phyloP scores from a whole-genome alignment of 2,888 invertebrate species.

The Eilema caniola region DNA sequence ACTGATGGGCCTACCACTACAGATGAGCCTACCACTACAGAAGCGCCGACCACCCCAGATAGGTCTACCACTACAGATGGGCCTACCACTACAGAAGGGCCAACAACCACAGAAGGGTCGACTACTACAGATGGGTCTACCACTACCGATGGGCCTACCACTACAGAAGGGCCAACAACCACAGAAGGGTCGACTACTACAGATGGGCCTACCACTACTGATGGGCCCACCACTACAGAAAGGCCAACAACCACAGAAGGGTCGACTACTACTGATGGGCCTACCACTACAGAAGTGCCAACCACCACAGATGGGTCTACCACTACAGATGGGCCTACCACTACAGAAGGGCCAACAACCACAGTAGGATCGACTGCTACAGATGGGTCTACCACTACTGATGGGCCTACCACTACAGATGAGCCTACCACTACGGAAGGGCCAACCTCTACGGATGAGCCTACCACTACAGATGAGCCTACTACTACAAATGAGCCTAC shows the following conservation, averaged over 20 bases:
- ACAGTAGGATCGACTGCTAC: too few species aligned
- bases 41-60: background rate
- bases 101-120: background rate
- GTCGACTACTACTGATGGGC: background rate
- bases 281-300: background rate
- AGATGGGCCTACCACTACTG: background rate
- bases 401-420: too few species aligned
- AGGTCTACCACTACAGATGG: background rate
- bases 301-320: background rate
- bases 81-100: background rate
- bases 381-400: too few species aligned
- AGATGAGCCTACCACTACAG: background rate
- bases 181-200: background rate
- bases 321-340: background rate
- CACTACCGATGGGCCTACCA: background rate
- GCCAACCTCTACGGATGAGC: too few species aligned
- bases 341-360: background rate
- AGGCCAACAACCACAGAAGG: background rate
- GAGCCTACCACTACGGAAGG: too few species aligned
- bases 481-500: too few species aligned
- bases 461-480: too few species aligned
- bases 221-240: background rate
- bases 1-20: background rate
- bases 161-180: background rate
- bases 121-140: background rate